Evolutionary conservation across 2,888 invertebrate species (phyloP), one percentile per base, ranked within the genome.

Genomic region (Nipponacmea schrenckii): DNA sequence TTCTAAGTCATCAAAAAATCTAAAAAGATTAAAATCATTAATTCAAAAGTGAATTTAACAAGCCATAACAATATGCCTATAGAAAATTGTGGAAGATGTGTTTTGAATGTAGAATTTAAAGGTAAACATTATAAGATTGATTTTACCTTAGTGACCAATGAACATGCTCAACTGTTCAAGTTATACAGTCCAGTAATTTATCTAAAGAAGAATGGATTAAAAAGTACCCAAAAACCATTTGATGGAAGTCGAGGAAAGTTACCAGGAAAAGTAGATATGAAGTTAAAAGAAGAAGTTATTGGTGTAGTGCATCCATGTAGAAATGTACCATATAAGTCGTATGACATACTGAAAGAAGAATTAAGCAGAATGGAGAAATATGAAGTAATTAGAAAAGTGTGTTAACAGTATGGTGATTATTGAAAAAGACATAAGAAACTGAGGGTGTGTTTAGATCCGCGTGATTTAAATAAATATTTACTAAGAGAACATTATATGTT

Each of bases 341-440:
- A 48, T 48, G 48, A 48, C n/a, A 48, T 17, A 48, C n/a, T 48
- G n/a, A 48, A 48, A 48, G 48, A 48, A 48, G 48, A 48, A 48
- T 48, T 48, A 48, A 48, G n/a, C 3, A 48, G 48, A 48, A 48
- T 48, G 48, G 48, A 14, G 48, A n/a, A 48, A 14, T n/a, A 48
- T 48, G 48, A 14, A 48, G 48, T 48, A 17, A 48, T 48, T 17
- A 48, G 48, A 48, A 48, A 48, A 48, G 48, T 48, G 48, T 48
- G 48, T 48, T 0, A 48, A 48, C n/a, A 48, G 48, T 48, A 48
- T 48, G 48, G 48, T 48, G n/a, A 48, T 48, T 17, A n/a, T 48
- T 17, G n/a, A 48, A 7, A 48, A 14, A 48, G 14, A 14, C n/a
- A 48, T 48, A n/a, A n/a, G 14, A 48, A 48, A 48, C 48, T 8